Percentiles rank a stretch among this genome's conserved stretches.
Evolutionary conservation across 2,113 vertebrate species (phyloP).

Genomic region (Hemibagrus wyckioides): DNA sequence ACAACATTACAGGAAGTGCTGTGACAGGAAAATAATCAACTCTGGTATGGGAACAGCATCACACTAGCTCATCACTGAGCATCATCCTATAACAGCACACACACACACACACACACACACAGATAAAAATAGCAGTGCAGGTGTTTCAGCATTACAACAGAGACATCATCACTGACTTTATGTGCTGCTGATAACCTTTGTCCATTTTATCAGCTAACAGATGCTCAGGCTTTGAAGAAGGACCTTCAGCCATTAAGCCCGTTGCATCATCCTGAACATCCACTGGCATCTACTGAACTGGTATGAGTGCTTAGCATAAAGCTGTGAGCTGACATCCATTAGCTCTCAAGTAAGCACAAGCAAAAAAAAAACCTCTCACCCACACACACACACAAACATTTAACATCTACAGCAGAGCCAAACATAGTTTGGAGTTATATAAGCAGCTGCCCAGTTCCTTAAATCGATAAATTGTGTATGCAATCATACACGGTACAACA

Average conservation of each 20-base stretch:
- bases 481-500: neutral
- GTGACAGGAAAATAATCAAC: neutral
- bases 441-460: neutral
- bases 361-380: neutral
- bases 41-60: neutral
- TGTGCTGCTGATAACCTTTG: neutral
- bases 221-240: neutral
- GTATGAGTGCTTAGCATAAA: neutral
- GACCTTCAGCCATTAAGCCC: neutral
- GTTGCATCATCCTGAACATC: neutral
- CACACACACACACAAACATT: neutral
- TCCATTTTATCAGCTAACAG: neutral
- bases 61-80: too few species aligned
- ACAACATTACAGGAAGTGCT: neutral
- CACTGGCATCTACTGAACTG: neutral
- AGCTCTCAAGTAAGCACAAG: neutral
- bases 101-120: neutral
- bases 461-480: neutral
- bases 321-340: neutral
- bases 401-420: neutral
- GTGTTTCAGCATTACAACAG: neutral
- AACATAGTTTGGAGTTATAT: neutral
- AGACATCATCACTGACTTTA: neutral
- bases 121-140: neutral
- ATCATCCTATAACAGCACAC: too few species aligned